phyloP scores from a whole-genome alignment of 2,113 vertebrate species.

The Rutilus rutilus region DNA sequence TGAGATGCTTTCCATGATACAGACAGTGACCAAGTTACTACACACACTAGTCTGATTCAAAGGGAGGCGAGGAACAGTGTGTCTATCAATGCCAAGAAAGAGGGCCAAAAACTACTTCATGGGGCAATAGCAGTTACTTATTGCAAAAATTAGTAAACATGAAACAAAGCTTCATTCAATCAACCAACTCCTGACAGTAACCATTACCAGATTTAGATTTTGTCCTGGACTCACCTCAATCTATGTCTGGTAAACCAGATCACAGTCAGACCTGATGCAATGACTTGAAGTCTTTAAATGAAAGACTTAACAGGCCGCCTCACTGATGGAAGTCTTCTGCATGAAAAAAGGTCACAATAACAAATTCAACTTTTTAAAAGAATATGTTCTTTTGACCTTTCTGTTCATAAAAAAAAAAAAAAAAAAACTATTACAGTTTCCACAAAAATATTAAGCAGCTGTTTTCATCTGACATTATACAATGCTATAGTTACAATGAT shows the following conservation, averaged over 20 bases:
- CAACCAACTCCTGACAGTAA: not conserved
- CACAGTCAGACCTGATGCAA: not conserved
- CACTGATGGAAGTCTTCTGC: not conserved
- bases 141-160: not conserved
- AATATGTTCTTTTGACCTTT: no score
- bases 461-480: not conserved
- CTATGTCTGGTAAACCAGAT: not conserved
- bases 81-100: not conserved
- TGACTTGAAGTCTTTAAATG: not conserved
- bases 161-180: not conserved
- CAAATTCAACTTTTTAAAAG: no score
- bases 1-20: not conserved
- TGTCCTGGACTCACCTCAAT: not conserved
- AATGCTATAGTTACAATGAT: no score
- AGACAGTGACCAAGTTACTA: not conserved
- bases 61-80: not conserved
- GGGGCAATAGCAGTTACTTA: not conserved
- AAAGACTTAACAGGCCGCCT: not conserved
- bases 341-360: not conserved
- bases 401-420: not conserved
- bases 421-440: not conserved
- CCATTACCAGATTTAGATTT: no score
- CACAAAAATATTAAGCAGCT: not conserved
- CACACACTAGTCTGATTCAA: not conserved
- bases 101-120: slow-evolving; percentile 14